A percentile compares a stretch with the other conserved stretches of the same genome.
phyloP scores from a whole-genome alignment of 2,797 vertebrate genomes.

The Anomalospiza imberbis region DNA sequence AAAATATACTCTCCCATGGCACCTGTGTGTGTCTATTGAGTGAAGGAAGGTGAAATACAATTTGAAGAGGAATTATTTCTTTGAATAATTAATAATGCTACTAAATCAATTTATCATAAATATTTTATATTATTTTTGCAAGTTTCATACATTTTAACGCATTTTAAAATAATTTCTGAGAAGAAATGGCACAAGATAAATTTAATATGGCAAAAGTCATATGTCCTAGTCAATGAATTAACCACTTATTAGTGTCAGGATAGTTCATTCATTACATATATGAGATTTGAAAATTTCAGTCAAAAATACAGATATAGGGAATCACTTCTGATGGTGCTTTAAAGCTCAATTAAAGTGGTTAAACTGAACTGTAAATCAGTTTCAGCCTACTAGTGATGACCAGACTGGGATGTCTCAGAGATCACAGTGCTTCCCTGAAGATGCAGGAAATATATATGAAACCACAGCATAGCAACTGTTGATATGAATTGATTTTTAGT shows the following conservation, averaged over 20 bases:
- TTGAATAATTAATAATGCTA: neutral
- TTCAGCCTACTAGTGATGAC: neutral
- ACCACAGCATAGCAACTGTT: neutral
- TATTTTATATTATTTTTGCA: neutral
- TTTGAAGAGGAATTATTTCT: neutral
- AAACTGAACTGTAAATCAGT: neutral
- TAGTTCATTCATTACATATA: neutral
- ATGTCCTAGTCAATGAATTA: neutral
- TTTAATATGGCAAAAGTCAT: neutral
- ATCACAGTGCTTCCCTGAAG: neutral
- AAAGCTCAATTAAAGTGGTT: neutral
- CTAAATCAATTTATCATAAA: neutral
- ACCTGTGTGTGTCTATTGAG: neutral
- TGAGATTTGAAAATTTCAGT: neutral
- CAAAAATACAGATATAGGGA: neutral
- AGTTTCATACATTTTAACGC: neutral
- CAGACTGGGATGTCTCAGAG: neutral
- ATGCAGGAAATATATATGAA: neutral
- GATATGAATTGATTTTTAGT: neutral
- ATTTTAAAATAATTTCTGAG: neutral
- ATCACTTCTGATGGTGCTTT: neutral
- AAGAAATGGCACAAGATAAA: neutral
- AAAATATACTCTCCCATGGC: neutral
- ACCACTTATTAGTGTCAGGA: neutral
- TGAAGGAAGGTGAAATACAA: neutral